A percentile compares a stretch with the other conserved stretches of the same genome.
phyloP scores from a whole-genome alignment of 2,888 invertebrate genomes.

The Nomada goodeniana region DNA sequence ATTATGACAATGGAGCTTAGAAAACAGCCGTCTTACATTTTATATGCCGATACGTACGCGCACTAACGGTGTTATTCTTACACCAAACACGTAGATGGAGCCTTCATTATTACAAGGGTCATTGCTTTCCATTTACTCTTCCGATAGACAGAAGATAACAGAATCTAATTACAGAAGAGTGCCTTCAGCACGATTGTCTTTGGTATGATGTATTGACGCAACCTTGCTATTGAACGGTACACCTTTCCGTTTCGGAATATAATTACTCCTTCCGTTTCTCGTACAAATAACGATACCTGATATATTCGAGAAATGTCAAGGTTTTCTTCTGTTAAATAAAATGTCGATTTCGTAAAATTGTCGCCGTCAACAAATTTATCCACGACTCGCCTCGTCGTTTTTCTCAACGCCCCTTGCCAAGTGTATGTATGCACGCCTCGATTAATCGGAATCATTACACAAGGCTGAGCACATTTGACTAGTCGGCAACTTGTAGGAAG shows the following conservation, averaged over 20 bases:
- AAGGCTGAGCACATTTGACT: background rate
- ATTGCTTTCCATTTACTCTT: constrained; percentile 12
- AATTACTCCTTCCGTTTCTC: no score
- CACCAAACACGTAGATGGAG: constrained; percentile 4
- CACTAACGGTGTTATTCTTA: constrained; percentile 1
- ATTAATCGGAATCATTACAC: background rate
- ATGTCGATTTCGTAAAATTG: background rate
- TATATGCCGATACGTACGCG: background rate
- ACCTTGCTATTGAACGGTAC: no score
- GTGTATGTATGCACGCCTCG: background rate
- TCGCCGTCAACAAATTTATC: no score
- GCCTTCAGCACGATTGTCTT: background rate
- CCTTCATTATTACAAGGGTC: background rate
- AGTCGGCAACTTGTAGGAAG: constrained; percentile 18
- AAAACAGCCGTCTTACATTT: constrained; percentile 14
- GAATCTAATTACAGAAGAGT: background rate
- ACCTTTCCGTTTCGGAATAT: no score
- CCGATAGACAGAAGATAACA: background rate
- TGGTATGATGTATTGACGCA: no score
- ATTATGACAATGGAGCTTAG: constrained; percentile 15
- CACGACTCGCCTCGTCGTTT: background rate
- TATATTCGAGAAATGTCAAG: background rate
- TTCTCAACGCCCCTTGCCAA: background rate
- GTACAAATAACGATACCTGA: background rate
- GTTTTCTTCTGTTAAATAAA: background rate